These are phyloP conservation scores for Anoplophora glabripennis DNA, from an alignment of 1,140 invertebrate species.

Conservation along the genomic window DNA sequence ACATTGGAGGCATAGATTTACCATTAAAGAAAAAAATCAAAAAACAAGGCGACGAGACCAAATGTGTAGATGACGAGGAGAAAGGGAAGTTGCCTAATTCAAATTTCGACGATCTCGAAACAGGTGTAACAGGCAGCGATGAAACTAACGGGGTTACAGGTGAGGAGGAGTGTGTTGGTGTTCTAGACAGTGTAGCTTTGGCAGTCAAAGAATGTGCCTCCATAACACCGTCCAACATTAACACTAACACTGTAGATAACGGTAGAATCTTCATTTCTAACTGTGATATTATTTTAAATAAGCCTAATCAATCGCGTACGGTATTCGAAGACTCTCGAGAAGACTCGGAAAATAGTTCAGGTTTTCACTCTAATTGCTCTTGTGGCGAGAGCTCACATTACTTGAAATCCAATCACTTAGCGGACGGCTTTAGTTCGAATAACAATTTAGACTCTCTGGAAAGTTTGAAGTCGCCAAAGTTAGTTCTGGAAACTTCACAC, in stretches of 20 bases:
- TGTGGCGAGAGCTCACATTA: slow-evolving; percentile 3
- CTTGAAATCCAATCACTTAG: slow-evolving; percentile 16
- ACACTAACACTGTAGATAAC: slow-evolving; percentile 11
- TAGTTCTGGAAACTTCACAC: slow-evolving; percentile 38
- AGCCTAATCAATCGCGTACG: slow-evolving; percentile 1
- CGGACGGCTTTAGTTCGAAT: slow-evolving; percentile 26
- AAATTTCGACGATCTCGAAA: slow-evolving; percentile 22
- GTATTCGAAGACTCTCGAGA: neutral
- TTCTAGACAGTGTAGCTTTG: slow-evolving; percentile 21
- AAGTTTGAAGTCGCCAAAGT: slow-evolving; percentile 42
- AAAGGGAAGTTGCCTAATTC: neutral
- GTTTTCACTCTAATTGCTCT: slow-evolving; percentile 18
- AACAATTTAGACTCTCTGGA: slow-evolving; percentile 32
- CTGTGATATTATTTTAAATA: slow-evolving; percentile 17
- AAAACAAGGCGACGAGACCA: neutral
- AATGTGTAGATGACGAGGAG: neutral
- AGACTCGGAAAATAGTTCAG: slow-evolving; percentile 12
- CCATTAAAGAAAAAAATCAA: slow-evolving; percentile 15
- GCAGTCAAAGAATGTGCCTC: slow-evolving; percentile 16
- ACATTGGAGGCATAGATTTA: slow-evolving; percentile 25
- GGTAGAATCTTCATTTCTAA: slow-evolving; percentile 5
- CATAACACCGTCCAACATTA: neutral
- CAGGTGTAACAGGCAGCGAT: neutral
- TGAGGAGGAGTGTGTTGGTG: slow-evolving; percentile 26
- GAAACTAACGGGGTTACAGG: slow-evolving; percentile 24